phyloP scores from a whole-genome alignment of 1,140 invertebrate species.

The Aporrectodea caliginosa region DNA sequence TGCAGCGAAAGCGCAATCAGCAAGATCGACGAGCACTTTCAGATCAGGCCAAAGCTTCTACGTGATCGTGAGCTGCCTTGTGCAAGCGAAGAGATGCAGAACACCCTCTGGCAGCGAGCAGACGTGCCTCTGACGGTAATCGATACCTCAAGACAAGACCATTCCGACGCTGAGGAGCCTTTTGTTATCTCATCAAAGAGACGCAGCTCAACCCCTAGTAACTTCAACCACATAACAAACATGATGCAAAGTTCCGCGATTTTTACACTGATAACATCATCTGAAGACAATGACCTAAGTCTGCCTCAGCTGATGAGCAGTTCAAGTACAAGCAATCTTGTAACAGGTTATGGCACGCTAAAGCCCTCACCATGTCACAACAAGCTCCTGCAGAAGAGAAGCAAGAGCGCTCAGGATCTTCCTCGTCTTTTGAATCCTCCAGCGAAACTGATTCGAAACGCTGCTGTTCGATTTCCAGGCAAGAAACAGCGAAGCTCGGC shows the following conservation, averaged over 20 bases:
- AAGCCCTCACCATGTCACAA: background rate
- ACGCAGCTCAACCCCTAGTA: background rate
- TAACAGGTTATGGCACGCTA: background rate
- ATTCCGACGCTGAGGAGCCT: background rate
- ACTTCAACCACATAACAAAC: background rate
- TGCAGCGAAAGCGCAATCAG: conserved; percentile 11
- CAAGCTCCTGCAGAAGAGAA: background rate
- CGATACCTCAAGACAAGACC: background rate
- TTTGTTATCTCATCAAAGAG: background rate
- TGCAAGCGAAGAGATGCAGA: background rate
- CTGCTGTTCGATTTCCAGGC: background rate
- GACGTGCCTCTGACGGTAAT: background rate
- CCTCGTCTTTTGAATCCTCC: background rate
- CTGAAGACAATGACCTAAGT: background rate
- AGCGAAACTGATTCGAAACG: background rate
- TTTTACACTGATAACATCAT: background rate
- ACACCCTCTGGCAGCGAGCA: background rate
- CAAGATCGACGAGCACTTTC: conserved; percentile 20
- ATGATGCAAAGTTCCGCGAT: background rate
- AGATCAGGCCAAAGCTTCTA: background rate
- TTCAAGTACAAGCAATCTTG: background rate
- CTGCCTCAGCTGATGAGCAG: background rate
- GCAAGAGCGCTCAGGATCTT: background rate
- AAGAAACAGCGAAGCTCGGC: background rate
- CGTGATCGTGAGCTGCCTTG: background rate